Conservation (phyloP, 2,113 vertebrate genomes). For the Trachemys scripta region DNA sequence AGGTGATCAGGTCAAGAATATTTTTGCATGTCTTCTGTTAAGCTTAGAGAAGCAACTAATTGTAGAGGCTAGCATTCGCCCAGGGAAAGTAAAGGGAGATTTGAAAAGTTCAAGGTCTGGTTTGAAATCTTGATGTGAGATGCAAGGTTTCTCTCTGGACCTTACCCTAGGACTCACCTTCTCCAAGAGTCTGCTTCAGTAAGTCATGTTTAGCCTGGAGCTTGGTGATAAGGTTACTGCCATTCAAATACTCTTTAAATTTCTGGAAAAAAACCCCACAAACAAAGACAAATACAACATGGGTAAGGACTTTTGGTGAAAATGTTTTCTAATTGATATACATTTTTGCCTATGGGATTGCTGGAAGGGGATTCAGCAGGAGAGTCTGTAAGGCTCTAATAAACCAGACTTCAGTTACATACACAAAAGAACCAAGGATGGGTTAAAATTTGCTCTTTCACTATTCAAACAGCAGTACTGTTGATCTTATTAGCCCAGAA, state of each 20-base stretch:
- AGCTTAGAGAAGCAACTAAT: not conserved
- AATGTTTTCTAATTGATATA: rapidly evolving
- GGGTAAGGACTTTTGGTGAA: not conserved
- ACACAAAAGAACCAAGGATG: not conserved
- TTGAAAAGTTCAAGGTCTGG: not conserved
- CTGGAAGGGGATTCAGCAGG: rapidly evolving
- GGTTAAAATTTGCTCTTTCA: not conserved
- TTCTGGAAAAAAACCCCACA: slow-evolving; percentile 80
- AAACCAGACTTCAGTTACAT: rapidly evolving
- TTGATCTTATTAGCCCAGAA: not conserved
- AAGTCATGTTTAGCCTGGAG: slow-evolving; percentile 98
- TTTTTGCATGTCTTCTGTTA: not conserved
- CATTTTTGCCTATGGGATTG: not conserved
- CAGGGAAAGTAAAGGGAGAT: not conserved
- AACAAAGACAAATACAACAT: slow-evolving; percentile 22
- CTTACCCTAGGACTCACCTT: slow-evolving; percentile 84
- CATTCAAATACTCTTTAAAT: slow-evolving; percentile 98
- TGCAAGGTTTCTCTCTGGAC: not conserved
- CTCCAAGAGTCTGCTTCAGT: slow-evolving; percentile 96
- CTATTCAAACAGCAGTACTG: not conserved
- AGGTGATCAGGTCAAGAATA: not conserved
- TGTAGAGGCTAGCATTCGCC: not conserved
- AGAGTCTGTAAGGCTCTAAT: not conserved
- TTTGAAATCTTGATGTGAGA: not conserved
- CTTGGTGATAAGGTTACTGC: slow-evolving; percentile 98